Evolutionary conservation across 2,797 vertebrate genomes (phyloP).

Genomic region (Chelmon rostratus): DNA sequence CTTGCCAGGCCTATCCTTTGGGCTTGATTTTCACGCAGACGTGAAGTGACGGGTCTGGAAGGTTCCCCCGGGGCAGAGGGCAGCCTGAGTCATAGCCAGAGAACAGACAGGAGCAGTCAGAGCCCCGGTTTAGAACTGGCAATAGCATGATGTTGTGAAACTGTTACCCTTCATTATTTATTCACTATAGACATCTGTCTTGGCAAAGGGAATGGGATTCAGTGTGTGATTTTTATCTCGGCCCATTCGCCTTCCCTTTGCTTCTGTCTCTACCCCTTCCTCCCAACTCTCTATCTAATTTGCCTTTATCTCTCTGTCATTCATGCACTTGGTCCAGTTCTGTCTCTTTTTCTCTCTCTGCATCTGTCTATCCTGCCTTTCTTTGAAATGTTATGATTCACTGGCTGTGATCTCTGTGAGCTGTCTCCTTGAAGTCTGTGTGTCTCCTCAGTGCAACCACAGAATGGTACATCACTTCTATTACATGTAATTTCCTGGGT

Average conservation of each 20-base stretch:
- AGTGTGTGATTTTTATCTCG: constrained; percentile 59
- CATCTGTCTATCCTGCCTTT: constrained; percentile 58
- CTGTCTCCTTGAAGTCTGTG: constrained; percentile 81
- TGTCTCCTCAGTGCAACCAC: constrained; percentile 75
- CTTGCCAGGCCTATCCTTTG: constrained; percentile 70
- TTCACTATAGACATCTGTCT: constrained; percentile 73
- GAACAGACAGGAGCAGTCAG: constrained; percentile 60
- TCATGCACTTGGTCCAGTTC: constrained; percentile 47
- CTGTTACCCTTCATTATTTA: constrained; percentile 74
- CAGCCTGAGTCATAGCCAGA: constrained; percentile 69
- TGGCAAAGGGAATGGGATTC: constrained; percentile 55
- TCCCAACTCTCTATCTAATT: constrained; percentile 47
- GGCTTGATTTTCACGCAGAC: constrained; percentile 71
- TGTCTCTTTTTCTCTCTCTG: constrained; percentile 41
- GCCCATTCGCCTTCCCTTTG: constrained; percentile 36
- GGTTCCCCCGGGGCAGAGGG: constrained; percentile 78
- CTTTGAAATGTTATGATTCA: constrained; percentile 81
- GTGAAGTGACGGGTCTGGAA: constrained; percentile 78
- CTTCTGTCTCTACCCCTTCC: constrained; percentile 21
- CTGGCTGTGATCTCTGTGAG: constrained; percentile 72
- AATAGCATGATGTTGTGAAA: constrained; percentile 77
- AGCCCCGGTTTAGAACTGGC: constrained; percentile 65
- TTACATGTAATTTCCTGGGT: constrained; percentile 83
- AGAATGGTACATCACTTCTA: constrained; percentile 81
- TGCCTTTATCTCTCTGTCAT: constrained; percentile 60